Conservation (phyloP, 2,113 vertebrate species). For the Charina bottae region DNA sequence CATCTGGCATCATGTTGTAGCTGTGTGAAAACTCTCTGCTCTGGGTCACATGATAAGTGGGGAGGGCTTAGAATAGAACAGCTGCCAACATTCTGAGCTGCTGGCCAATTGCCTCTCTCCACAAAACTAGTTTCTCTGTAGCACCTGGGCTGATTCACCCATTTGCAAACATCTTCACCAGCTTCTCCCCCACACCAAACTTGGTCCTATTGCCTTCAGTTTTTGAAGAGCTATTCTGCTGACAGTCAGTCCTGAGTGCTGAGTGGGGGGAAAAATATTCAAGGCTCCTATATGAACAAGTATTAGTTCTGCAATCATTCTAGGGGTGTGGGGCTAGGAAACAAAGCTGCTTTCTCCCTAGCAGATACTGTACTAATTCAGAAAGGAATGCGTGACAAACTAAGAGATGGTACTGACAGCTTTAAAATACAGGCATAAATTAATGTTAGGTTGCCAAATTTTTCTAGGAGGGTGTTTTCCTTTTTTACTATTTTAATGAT, state of each 20-base stretch:
- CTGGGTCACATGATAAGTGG: background rate
- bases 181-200: background rate
- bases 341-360: background rate
- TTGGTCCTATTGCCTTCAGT: background rate
- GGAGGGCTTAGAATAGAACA: background rate
- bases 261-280: background rate
- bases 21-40: background rate
- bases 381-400: background rate
- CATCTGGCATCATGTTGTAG: background rate
- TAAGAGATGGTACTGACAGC: background rate
- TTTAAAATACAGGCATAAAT: background rate
- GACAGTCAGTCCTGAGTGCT: background rate
- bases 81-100: background rate
- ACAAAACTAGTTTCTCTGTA: background rate
- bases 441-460: background rate
- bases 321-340: background rate
- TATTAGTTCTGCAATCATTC: background rate
- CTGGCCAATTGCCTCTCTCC: background rate
- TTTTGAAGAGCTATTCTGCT: background rate
- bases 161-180: background rate
- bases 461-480: background rate
- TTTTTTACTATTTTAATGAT: background rate
- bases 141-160: background rate
- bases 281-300: background rate
- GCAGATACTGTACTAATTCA: background rate